A percentile compares a stretch with the other conserved stretches of the same genome.
Evolutionary conservation across 2,888 invertebrate species (phyloP).

Genomic region (Seira musarum): DNA sequence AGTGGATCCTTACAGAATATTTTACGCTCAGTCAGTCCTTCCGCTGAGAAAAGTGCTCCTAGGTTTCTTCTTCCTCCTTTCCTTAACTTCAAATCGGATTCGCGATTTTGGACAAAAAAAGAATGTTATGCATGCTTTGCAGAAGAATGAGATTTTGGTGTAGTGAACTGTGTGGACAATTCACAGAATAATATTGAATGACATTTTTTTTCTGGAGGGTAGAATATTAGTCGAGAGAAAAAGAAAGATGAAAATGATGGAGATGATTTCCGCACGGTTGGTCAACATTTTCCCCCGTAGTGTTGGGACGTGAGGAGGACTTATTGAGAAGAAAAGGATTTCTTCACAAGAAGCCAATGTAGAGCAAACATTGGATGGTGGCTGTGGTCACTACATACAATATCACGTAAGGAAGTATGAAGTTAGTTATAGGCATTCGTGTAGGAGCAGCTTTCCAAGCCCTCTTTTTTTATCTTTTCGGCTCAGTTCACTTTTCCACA

Average conservation of each 20-base stretch:
- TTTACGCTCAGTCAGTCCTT: too few relatives aligned
- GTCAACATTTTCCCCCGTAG: conserved; percentile 33
- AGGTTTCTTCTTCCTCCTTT: too few relatives aligned
- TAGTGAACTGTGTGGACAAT: conserved; percentile 18
- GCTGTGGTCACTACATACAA: neutral
- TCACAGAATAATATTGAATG: conserved; percentile 19
- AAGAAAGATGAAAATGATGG: conserved; percentile 46
- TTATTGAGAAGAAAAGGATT: conserved; percentile 4
- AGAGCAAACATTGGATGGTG: neutral
- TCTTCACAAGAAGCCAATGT: neutral
- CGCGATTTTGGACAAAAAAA: too few relatives aligned
- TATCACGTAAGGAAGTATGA: neutral
- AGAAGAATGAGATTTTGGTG: conserved; percentile 6
- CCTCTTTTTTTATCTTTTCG: conserved; percentile 5
- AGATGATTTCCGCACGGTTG: conserved; percentile 58
- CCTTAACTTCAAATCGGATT: too few relatives aligned
- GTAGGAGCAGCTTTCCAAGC: neutral
- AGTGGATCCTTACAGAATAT: too few relatives aligned
- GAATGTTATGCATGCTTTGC: conserved; percentile 2
- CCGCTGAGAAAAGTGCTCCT: too few relatives aligned
- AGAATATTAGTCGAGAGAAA: neutral
- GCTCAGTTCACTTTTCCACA: neutral
- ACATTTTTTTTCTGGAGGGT: neutral
- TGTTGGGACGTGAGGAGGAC: conserved; percentile 13
- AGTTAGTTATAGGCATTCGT: neutral